phyloP scores from a whole-genome alignment of 2,113 vertebrate genomes.

The human region GRCh38 chr2:109713001-109713500 shows the following conservation, averaged over 20 bases:
- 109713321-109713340: background rate
- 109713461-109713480: too few relatives aligned
- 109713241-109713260: background rate
- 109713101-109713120: background rate
- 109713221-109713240: background rate
- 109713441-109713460: too few relatives aligned
- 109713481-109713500: too few relatives aligned
- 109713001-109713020: background rate
- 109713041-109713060: background rate
- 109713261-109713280: background rate
- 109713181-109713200: background rate
- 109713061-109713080: background rate
- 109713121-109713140: background rate
- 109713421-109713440: too few relatives aligned
- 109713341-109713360: background rate
- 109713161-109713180: background rate
- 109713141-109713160: background rate
- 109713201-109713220: background rate
- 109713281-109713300: background rate
- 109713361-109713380: background rate
- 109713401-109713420: too few relatives aligned
- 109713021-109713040: background rate
- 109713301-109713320: background rate
- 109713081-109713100: background rate
- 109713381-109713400: background rate